Conservation (phyloP, 2,888 invertebrate species). For the Prenolepis imparis region DNA sequence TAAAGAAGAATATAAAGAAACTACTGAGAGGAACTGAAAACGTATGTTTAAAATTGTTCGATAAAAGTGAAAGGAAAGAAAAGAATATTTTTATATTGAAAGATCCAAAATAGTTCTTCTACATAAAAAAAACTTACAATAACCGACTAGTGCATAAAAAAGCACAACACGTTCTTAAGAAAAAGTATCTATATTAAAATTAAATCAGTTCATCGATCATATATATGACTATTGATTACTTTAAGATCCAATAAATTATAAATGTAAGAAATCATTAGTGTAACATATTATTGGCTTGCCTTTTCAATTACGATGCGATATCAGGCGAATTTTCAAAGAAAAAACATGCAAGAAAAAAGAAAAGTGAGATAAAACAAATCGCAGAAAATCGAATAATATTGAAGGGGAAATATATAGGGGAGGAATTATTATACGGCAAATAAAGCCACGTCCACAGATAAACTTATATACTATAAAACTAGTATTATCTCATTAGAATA, state of each 20-base stretch:
- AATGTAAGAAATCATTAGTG: slow-evolving; percentile 30
- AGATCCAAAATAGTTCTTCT: not conserved
- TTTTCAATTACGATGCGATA: slow-evolving; percentile 28
- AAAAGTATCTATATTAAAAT: slow-evolving; percentile 8
- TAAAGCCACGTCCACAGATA: slow-evolving; percentile 63
- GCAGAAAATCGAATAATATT: slow-evolving; percentile 41
- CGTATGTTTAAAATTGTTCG: not conserved
- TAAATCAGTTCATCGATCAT: slow-evolving; percentile 5
- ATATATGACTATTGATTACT: slow-evolving; percentile 28
- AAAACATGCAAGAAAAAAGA: not conserved
- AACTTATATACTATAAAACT: too few species aligned
- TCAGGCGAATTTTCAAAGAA: not conserved
- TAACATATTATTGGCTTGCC: slow-evolving; percentile 10
- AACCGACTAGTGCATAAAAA: not conserved
- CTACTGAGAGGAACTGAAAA: slow-evolving; percentile 14
- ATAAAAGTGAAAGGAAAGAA: slow-evolving; percentile 21
- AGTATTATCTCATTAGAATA: slow-evolving; percentile 81
- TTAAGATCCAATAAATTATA: slow-evolving; percentile 36
- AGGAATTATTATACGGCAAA: slow-evolving; percentile 67
- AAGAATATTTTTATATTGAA: not conserved
- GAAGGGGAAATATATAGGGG: slow-evolving; percentile 47
- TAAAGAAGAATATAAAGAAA: slow-evolving; percentile 29
- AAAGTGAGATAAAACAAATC: slow-evolving; percentile 54
- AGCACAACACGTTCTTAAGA: not conserved
- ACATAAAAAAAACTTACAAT: not conserved